A percentile compares a stretch with the other conserved stretches of the same genome.
These are phyloP conservation scores for Lethrus apterus DNA, from an alignment of 1,140 invertebrate species.

Conservation along the genomic window DNA sequence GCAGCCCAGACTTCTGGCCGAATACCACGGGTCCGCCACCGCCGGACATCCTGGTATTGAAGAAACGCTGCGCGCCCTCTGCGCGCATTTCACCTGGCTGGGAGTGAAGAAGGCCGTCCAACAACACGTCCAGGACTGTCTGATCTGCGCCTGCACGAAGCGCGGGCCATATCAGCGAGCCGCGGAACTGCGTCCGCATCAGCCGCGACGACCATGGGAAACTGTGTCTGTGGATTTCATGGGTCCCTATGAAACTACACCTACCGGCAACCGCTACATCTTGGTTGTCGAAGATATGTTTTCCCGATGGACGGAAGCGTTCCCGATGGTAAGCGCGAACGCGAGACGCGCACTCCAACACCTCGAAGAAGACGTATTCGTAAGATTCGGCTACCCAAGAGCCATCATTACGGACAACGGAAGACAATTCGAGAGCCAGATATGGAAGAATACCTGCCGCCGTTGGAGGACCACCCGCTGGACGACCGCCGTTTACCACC, in stretches of 20 bases:
- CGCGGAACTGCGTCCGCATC: background rate
- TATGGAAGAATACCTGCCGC: background rate
- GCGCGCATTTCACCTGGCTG: background rate
- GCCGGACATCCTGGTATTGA: background rate
- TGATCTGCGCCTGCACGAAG: background rate
- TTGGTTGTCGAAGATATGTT: constrained; percentile 2
- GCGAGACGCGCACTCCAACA: background rate
- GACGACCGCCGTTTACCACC: constrained; percentile 1
- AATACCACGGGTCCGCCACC: background rate
- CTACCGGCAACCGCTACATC: background rate
- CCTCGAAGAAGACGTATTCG: constrained; percentile 9
- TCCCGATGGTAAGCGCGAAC: background rate
- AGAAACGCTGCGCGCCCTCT: background rate
- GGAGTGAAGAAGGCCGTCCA: background rate
- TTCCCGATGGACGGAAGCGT: background rate
- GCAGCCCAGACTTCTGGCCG: background rate
- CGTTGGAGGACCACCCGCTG: constrained; percentile 2
- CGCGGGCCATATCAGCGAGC: background rate
- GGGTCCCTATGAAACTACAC: constrained; percentile 4
- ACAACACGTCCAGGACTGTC: background rate
- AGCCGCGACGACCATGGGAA: background rate
- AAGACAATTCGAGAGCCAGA: constrained; percentile 3
- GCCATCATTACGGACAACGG: constrained; percentile 14
- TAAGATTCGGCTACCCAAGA: constrained; percentile 9
- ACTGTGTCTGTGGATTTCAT: background rate